Base-by-base conservation (phyloP, 30 jellyfish, hydroid and myxozoan genomes). In the Phacellophora camtschatica region DNA sequence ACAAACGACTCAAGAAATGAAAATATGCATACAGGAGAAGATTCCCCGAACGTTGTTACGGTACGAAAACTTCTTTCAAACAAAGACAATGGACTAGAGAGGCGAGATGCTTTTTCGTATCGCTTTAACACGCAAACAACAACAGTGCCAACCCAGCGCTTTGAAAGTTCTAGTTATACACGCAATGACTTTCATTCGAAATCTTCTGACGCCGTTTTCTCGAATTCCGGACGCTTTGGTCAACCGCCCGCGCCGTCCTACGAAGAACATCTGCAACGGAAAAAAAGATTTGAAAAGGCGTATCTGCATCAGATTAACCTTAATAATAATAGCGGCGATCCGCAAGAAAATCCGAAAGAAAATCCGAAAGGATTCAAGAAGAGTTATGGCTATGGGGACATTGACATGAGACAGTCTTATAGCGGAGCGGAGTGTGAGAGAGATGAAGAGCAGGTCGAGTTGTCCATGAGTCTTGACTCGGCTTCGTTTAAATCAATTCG, bases 231-330 rank as follows among this genome's bases (percentile, higher is more conserved):
- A 35, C 72, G 86, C 28, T 89, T 88, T 42, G 95, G 95, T 10
- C 96, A 86, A 13, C 98, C 96, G 4, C 83, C 75, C 27, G 92
- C 96, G 42, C 97, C 98, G 7, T 61, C 90, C 22, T 92, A 92
- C 57, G 96, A 92, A 57, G 97, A 92, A 53, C 96, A 92, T 37
- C 48, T 92, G 51, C 96, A 85, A 46, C 65, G 95, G 68, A 86
- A 96, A 20, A 96, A 85, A 43, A 53, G 95, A 18, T 65, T 74
- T 32, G 95, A 73, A 33, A 32, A 64, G 15, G 83, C 95, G 23
- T 73, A 84, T 42, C 37, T 72, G 41, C 74, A 56, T 49, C 51
- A 71, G 42, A 82, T 69, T 6, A 71, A 82, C 46, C 80, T 63
- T 4, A 81, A 69, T 12, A 19, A 23, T 51, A 83, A 42, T 32